Evolutionary conservation across 2,888 invertebrate species (phyloP).

Genomic region (Biston betularia): DNA sequence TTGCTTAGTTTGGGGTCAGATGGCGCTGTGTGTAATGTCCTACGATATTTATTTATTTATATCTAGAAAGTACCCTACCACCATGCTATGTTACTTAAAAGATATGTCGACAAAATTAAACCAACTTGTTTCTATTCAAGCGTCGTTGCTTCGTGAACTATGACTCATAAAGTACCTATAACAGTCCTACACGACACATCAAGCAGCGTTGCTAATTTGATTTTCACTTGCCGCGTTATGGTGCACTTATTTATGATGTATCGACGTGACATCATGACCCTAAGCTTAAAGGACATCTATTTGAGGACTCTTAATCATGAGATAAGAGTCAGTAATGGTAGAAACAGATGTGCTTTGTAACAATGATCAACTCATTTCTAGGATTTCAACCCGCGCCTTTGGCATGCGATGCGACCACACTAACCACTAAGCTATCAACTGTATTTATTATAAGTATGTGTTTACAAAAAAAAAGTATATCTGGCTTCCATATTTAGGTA

Average conservation of each 20-base stretch:
- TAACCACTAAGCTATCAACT: too few species aligned
- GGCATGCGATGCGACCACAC: too few species aligned
- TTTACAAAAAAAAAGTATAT: too few species aligned
- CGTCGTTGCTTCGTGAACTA: slow-evolving; percentile 42
- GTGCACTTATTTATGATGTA: slow-evolving; percentile 53
- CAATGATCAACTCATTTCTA: too few species aligned
- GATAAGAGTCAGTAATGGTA: slow-evolving; percentile 13
- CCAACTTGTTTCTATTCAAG: slow-evolving; percentile 40
- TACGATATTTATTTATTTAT: too few species aligned
- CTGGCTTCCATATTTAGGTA: too few species aligned
- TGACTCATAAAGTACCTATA: slow-evolving; percentile 37
- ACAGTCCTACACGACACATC: slow-evolving; percentile 39
- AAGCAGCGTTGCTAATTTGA: slow-evolving; percentile 67
- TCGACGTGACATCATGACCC: slow-evolving; percentile 54
- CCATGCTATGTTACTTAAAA: too few species aligned
- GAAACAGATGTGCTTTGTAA: slow-evolving; percentile 11
- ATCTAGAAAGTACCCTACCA: too few species aligned
- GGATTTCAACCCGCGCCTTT: too few species aligned
- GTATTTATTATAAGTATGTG: too few species aligned
- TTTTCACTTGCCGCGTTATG: slow-evolving; percentile 55
- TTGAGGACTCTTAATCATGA: slow-evolving; percentile 14
- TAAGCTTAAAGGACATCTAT: slow-evolving; percentile 36
- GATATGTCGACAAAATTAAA: slow-evolving; percentile 38
- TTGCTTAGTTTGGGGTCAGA: too few species aligned
- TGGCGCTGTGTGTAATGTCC: too few species aligned